These are phyloP conservation scores for Porphyrio hochstetteri DNA, from an alignment of 2,113 vertebrate species.

Conservation along the genomic window DNA sequence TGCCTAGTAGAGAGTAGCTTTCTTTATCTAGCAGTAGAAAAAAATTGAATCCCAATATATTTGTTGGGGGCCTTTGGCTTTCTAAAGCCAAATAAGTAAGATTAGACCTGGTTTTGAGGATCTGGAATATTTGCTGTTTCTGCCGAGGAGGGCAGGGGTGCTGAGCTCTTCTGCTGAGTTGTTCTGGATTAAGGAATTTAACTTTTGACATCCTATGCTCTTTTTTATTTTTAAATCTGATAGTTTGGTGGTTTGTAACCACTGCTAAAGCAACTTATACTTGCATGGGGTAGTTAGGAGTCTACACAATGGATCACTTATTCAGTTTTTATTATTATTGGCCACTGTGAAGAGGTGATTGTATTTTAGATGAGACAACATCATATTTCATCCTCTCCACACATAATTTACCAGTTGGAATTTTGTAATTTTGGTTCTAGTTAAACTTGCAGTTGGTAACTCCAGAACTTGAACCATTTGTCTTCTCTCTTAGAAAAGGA, in stretches of 20 bases:
- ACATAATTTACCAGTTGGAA: conserved; percentile 31
- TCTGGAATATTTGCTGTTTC: neutral
- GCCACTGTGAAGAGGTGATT: neutral
- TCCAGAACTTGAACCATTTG: neutral
- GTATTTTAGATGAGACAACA: conserved; percentile 13
- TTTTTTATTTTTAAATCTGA: neutral
- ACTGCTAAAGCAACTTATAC: neutral
- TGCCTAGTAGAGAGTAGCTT: neutral
- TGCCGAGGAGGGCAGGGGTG: neutral
- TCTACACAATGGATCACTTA: neutral
- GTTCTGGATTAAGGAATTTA: neutral
- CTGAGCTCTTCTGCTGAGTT: neutral
- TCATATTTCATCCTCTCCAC: neutral
- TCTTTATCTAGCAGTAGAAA: neutral
- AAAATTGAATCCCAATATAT: neutral
- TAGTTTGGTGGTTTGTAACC: conserved; percentile 9
- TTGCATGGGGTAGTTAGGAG: neutral
- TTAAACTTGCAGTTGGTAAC: conserved; percentile 13
- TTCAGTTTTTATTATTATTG: conserved; percentile 46
- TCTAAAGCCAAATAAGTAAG: neutral
- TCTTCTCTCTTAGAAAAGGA: conserved; percentile 13
- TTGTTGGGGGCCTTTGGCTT: neutral
- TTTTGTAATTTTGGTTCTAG: conserved; percentile 44
- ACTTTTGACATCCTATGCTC: neutral
- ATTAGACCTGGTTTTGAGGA: neutral